phyloP scores from a whole-genome alignment of 1,140 invertebrate genomes.

The Elymnias hypermnestra region DNA sequence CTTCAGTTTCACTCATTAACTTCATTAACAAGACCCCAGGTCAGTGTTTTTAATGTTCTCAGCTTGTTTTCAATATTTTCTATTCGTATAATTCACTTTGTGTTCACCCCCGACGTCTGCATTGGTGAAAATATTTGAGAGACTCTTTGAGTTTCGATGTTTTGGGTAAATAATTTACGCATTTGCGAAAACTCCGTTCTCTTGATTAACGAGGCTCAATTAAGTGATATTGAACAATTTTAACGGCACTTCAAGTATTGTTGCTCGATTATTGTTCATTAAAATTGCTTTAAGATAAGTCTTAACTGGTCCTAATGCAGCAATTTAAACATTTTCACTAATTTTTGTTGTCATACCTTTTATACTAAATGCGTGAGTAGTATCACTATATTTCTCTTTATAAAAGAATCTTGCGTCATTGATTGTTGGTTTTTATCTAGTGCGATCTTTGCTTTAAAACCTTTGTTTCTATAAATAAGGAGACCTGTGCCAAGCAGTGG shows the following conservation, averaged over 20 bases:
- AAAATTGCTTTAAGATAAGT: conserved; percentile 11
- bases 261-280: conserved; percentile 47
- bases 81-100: conserved; percentile 61
- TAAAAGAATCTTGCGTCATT: too few species aligned
- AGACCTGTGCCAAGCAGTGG: too few species aligned
- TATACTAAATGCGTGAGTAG: too few species aligned
- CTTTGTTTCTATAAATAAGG: too few species aligned
- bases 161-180: conserved; percentile 71
- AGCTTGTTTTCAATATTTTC: conserved; percentile 63
- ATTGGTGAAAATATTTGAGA: conserved; percentile 56
- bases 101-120: conserved; percentile 49
- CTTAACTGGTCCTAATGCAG: background rate
- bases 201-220: conserved; percentile 70
- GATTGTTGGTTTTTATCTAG: too few species aligned
- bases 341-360: too few species aligned
- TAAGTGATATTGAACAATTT: conserved; percentile 65
- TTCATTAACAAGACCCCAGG: conserved; percentile 67
- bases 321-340: too few species aligned
- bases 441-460: too few species aligned
- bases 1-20: conserved; percentile 62
- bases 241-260: conserved; percentile 49
- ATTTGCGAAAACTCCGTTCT: conserved; percentile 67
- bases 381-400: too few species aligned
- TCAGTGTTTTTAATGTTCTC: conserved; percentile 67
- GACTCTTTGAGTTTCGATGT: conserved; percentile 67